These are phyloP conservation scores for Neelides folsomi DNA, from an alignment of 2,888 invertebrate genomes.

Conservation along the genomic window DNA sequence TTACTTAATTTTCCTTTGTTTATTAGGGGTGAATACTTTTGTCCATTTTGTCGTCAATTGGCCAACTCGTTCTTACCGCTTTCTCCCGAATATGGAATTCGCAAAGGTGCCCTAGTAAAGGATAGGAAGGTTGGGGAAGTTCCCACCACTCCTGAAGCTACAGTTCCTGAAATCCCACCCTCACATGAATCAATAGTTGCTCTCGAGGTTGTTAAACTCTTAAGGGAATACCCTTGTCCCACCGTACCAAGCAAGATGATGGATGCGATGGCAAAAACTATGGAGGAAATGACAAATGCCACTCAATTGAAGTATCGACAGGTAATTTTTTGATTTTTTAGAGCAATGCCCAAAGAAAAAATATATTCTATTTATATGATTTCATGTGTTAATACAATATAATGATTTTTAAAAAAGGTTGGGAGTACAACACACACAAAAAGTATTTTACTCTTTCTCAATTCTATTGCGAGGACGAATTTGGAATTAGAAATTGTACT, in stretches of 20 bases:
- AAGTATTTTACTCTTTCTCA: conserved; percentile 72
- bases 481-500: conserved; percentile 84
- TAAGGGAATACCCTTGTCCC: conserved; percentile 33
- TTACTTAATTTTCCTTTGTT: conserved; percentile 12
- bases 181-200: conserved; percentile 31
- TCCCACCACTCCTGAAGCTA: conserved; percentile 28
- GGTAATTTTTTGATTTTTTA: conserved; percentile 24
- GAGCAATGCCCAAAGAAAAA: too few species aligned
- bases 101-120: conserved; percentile 31
- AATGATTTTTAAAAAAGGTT: too few species aligned
- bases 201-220: conserved; percentile 28
- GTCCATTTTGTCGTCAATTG: conserved; percentile 85
- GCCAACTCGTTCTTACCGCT: conserved; percentile 73
- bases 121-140: conserved; percentile 23
- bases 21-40: conserved; percentile 70
- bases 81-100: conserved; percentile 33
- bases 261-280: conserved; percentile 78
- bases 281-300: conserved; percentile 85
- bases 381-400: too few species aligned
- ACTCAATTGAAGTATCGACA: conserved; percentile 68
- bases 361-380: too few species aligned
- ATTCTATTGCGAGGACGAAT: conserved; percentile 78
- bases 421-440: conserved; percentile 52
- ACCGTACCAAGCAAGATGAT: conserved; percentile 44
- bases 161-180: conserved; percentile 28